A percentile compares a stretch with the other conserved stretches of the same genome.
Conservation (phyloP, 2,113 vertebrate species). For the Heliornis fulica region DNA sequence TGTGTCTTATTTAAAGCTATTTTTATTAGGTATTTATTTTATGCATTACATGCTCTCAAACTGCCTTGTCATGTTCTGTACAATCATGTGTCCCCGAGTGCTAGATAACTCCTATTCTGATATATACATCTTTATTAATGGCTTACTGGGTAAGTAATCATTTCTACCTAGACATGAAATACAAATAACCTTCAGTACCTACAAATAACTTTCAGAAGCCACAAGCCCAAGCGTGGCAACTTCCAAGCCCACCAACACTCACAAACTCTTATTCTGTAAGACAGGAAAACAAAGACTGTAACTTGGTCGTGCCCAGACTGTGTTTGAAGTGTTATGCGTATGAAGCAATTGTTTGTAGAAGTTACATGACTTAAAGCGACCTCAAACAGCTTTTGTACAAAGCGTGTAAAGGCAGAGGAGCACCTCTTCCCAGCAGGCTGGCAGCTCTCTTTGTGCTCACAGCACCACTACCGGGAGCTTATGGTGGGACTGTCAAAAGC, state of each 20-base stretch:
- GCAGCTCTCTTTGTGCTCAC: not conserved
- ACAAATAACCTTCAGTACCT: not conserved
- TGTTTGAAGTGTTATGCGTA: not conserved
- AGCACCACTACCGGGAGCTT: not conserved
- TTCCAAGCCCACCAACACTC: not conserved
- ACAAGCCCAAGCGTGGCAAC: not conserved
- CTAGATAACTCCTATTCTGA: not conserved
- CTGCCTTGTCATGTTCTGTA: not conserved
- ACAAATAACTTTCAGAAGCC: not conserved
- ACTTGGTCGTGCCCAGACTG: not conserved
- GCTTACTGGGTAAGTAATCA: not conserved
- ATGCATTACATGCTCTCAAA: not conserved
- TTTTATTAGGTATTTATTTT: not conserved
- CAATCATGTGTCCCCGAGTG: not conserved
- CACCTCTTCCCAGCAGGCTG: not conserved
- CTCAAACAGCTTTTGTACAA: not conserved
- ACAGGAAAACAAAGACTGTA: not conserved
- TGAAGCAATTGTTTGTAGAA: not conserved
- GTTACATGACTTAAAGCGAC: not conserved
- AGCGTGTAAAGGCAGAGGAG: not conserved
- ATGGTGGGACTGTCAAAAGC: not conserved
- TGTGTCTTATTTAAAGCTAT: not conserved
- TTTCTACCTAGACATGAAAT: not conserved
- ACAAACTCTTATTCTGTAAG: not conserved
- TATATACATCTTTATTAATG: not conserved